These are phyloP conservation scores for Phyto melanocephala DNA, from an alignment of 2,888 invertebrate genomes.

Conservation along the genomic window DNA sequence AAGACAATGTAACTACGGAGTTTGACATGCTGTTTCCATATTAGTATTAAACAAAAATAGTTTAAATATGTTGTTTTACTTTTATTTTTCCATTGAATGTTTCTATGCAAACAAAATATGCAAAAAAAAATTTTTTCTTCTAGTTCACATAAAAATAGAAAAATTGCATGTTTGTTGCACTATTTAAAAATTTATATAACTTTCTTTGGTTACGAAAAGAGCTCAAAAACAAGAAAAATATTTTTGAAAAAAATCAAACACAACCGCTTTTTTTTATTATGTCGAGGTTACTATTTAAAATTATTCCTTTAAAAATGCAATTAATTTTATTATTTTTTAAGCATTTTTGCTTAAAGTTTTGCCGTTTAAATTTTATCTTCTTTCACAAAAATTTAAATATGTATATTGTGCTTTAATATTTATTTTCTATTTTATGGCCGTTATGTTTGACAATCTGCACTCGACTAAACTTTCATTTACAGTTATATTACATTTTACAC, in stretches of 20 bases:
- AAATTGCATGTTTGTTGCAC: conserved; percentile 32
- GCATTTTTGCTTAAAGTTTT: conserved; percentile 1
- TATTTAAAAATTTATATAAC: conserved; percentile 39
- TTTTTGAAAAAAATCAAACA: conserved; percentile 34
- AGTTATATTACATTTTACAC: conserved; percentile 34
- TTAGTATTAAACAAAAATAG: conserved; percentile 70
- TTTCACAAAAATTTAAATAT: conserved; percentile 53
- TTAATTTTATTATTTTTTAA: conserved; percentile 1
- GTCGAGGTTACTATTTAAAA: conserved; percentile 23
- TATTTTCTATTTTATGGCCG: conserved; percentile 65
- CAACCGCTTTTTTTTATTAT: conserved; percentile 51
- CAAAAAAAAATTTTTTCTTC: background rate
- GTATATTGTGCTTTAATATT: background rate
- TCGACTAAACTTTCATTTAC: conserved; percentile 72
- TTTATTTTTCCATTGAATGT: conserved; percentile 3
- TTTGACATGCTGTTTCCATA: conserved; percentile 79
- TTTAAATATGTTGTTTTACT: conserved; percentile 33
- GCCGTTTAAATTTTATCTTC: conserved; percentile 56
- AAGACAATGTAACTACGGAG: conserved; percentile 79
- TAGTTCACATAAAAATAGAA: conserved; percentile 1
- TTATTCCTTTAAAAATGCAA: conserved; percentile 1
- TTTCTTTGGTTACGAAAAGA: conserved; percentile 9
- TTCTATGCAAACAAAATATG: background rate
- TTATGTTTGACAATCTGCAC: conserved; percentile 74
- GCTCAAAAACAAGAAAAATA: background rate